Evolutionary conservation across 2,888 invertebrate genomes (phyloP), one percentile per base, ranked within the genome.

Genomic region (Lepidochrysops patricia): DNA sequence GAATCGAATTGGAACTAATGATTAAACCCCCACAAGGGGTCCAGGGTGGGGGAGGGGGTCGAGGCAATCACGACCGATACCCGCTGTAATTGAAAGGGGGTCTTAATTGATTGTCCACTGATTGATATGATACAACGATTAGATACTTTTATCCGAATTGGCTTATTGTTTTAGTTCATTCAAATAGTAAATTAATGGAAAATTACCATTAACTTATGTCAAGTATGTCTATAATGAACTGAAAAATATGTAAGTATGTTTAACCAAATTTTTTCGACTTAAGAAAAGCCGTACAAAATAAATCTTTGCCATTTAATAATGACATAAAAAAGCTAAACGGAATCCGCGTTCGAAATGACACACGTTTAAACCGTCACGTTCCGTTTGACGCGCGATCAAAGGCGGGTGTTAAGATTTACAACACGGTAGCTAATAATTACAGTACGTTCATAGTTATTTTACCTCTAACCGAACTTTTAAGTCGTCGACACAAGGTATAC

Each of bases 401-500:
- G 86, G 85, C 76, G 75, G 68, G 76, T 76, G 77, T 72, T 75
- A 73, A 82, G 83, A 87, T 88, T 88, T 86, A 87, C 81, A 77
- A 75, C 81, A 80, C 83, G 86, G 86, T 85, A 86, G 84, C 84
- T 84, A 87, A 87, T 87, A 83, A 85, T n/a, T n/a, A n/a, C n/a
- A n/a, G n/a, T n/a, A n/a, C n/a, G n/a, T n/a, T n/a, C n/a, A n/a
- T n/a, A n/a, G n/a, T n/a, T n/a, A n/a, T n/a, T n/a, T n/a, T n/a
- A n/a, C n/a, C n/a, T n/a, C n/a, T n/a, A n/a, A n/a, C n/a, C n/a
- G n/a, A n/a, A n/a, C n/a, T n/a, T n/a, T n/a, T n/a, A n/a, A n/a
- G n/a, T n/a, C n/a, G n/a, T n/a, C n/a, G n/a, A n/a, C n/a, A n/a
- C n/a, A n/a, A n/a, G n/a, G n/a, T n/a, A n/a, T n/a, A n/a, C n/a